phyloP scores from a whole-genome alignment of 2,888 invertebrate species.

The Drosophila neonasuta region DNA sequence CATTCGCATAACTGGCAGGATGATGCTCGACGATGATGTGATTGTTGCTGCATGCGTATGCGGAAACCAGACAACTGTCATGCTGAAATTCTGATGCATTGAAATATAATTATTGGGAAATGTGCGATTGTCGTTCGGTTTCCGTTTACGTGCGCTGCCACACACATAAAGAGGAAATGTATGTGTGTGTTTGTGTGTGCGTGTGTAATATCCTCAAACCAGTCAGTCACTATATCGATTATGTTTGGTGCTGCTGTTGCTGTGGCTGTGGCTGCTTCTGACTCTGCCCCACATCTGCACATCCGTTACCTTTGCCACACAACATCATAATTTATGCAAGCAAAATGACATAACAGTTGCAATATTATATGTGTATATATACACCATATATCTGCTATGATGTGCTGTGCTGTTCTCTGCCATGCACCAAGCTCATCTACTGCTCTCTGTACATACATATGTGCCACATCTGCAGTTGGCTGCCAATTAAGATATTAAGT shows the following conservation, averaged over 20 bases:
- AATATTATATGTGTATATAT: conserved; percentile 46
- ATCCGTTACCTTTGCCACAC: conserved; percentile 62
- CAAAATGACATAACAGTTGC: conserved; percentile 65
- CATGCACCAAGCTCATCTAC: neutral
- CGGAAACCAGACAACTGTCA: conserved; percentile 77
- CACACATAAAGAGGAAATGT: neutral
- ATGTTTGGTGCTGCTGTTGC: conserved; percentile 35
- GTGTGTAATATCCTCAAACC: conserved; percentile 5
- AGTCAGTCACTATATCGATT: conserved; percentile 44
- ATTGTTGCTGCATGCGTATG: conserved; percentile 48
- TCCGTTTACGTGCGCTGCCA: conserved; percentile 65
- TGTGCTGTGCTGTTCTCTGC: conserved; percentile 10
- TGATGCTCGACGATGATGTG: conserved; percentile 45
- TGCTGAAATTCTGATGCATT: conserved; percentile 77
- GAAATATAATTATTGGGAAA: conserved; percentile 81
- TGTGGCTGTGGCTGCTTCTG: conserved; percentile 23
- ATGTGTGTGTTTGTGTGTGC: no score
- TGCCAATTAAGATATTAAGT: conserved; percentile 39
- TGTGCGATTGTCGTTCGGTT: conserved; percentile 78
- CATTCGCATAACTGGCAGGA: conserved; percentile 2
- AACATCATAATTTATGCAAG: conserved; percentile 65
- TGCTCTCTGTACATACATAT: conserved; percentile 3
- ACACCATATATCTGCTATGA: conserved; percentile 29
- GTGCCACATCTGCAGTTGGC: conserved; percentile 24
- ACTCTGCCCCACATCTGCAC: conserved; percentile 17